phyloP scores from a whole-genome alignment of 1,140 invertebrate species.

The Heliconius himera region DNA sequence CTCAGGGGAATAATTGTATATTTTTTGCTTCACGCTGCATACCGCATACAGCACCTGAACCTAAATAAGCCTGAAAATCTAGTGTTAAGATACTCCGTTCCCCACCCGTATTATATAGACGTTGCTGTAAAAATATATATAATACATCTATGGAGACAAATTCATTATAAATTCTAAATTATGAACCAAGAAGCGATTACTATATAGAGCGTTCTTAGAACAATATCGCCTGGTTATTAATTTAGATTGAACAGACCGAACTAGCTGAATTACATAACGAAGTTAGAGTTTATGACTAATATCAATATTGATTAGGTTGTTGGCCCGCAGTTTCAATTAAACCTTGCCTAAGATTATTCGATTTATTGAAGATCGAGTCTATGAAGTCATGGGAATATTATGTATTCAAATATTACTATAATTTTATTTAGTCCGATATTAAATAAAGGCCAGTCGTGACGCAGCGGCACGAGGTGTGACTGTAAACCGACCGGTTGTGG shows the following conservation, averaged over 20 bases:
- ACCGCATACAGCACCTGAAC: too few species aligned
- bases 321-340: slow-evolving; percentile 16
- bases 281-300: slow-evolving; percentile 20
- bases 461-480: too few species aligned
- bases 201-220: background rate
- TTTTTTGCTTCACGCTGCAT: too few species aligned
- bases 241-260: slow-evolving; percentile 14
- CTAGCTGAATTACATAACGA: slow-evolving; percentile 14
- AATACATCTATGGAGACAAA: background rate
- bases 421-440: too few species aligned
- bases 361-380: background rate
- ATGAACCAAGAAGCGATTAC: background rate
- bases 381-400: background rate
- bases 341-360: background rate
- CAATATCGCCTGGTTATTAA: slow-evolving; percentile 17
- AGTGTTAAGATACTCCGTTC: too few species aligned
- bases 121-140: too few species aligned
- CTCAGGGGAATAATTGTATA: too few species aligned
- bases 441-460: too few species aligned
- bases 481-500: too few species aligned
- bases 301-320: slow-evolving; percentile 21
- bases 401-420: background rate
- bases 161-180: background rate
- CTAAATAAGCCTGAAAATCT: too few species aligned
- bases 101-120: too few species aligned